A percentile compares a stretch with the other conserved stretches of the same genome.
Evolutionary conservation across 2,888 invertebrate genomes (phyloP).

Genomic region (Polietes domitor): DNA sequence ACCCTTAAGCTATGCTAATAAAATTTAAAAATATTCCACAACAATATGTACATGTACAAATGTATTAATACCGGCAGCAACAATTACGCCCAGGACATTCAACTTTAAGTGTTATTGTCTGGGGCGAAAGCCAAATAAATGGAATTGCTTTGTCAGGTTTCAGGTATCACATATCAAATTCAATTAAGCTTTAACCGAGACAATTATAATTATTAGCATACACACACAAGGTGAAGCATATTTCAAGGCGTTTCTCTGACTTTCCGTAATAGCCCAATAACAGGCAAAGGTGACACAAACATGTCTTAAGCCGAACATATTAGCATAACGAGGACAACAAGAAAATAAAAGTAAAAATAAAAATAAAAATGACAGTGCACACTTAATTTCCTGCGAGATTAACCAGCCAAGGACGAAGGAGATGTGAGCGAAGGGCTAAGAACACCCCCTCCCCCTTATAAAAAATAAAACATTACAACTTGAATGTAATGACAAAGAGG

Average conservation of each 20-base stretch:
- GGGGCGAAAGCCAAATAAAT: neutral
- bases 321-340: neutral
- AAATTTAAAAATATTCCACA: neutral
- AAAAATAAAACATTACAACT: too few species aligned
- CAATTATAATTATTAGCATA: constrained; percentile 51
- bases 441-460: too few species aligned
- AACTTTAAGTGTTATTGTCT: constrained; percentile 15
- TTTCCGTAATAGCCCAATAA: neutral
- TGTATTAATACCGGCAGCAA: neutral
- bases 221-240: neutral
- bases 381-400: neutral
- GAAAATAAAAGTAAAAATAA: neutral
- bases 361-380: neutral
- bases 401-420: too few species aligned
- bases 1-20: neutral
- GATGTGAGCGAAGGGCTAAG: too few species aligned
- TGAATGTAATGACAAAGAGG: too few species aligned
- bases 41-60: neutral
- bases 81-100: neutral
- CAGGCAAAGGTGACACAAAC: neutral
- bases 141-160: neutral
- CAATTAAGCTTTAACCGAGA: constrained; percentile 55
- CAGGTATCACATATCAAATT: constrained; percentile 4
- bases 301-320: neutral
- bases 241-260: neutral